Conservation (phyloP, 2,797 vertebrate genomes). For the Mico argentatus region DNA sequence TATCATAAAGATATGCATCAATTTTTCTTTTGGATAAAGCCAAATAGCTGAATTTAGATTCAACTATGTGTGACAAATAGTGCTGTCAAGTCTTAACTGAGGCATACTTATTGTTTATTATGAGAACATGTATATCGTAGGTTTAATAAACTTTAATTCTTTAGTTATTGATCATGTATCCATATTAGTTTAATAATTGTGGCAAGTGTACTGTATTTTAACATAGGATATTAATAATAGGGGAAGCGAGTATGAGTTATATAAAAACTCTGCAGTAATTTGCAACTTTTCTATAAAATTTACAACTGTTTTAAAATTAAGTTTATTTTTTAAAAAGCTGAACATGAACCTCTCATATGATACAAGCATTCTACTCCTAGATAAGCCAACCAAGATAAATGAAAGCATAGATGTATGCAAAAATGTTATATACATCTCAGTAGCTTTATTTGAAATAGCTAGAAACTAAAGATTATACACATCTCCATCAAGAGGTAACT, state of each 20-base stretch:
- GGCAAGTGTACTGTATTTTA: background rate
- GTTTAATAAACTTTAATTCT: background rate
- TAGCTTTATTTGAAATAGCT: background rate
- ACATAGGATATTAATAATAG: background rate
- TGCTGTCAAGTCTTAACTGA: background rate
- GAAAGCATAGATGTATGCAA: background rate
- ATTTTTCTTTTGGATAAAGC: background rate
- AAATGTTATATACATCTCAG: background rate
- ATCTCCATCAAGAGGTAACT: background rate
- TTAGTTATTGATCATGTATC: background rate
- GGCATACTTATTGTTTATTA: background rate
- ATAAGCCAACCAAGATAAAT: background rate
- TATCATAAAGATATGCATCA: background rate
- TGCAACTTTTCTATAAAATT: background rate
- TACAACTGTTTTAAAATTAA: background rate
- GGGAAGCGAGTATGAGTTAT: accelerated
- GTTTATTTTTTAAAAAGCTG: background rate
- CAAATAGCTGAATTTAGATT: background rate
- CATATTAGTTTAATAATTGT: background rate
- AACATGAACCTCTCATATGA: background rate
- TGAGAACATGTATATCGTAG: background rate
- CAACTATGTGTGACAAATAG: background rate
- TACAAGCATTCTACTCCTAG: background rate
- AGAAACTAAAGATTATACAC: background rate
- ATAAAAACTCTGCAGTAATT: background rate